phyloP scores from a whole-genome alignment of 1,140 invertebrate species.

The Himalopsyche phryganea region DNA sequence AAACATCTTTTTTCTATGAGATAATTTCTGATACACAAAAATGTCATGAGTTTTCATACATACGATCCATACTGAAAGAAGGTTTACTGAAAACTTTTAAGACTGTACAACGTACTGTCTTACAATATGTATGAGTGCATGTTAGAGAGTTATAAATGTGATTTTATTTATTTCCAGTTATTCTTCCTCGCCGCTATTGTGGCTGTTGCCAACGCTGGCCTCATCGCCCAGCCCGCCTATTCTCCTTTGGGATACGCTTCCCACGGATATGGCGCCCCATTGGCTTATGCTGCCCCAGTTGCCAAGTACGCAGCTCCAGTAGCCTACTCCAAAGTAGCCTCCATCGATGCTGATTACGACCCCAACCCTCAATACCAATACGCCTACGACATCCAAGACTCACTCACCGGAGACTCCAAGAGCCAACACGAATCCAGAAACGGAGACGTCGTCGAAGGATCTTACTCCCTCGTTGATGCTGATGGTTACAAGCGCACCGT shows the following conservation, averaged over 20 bases:
- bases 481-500: conserved; percentile 57
- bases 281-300: conserved; percentile 57
- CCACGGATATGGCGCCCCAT: conserved; percentile 55
- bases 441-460: conserved; percentile 57
- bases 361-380: conserved; percentile 55
- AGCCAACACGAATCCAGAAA: conserved; percentile 55
- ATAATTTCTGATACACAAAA: too few relatives aligned
- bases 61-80: too few relatives aligned
- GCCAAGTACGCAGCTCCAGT: conserved; percentile 27
- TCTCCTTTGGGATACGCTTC: conserved; percentile 29
- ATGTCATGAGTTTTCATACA: too few relatives aligned
- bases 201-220: conserved; percentile 42
- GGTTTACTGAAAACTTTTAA: too few relatives aligned
- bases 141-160: too few relatives aligned
- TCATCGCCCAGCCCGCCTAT: conserved; percentile 36
- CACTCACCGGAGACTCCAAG: conserved; percentile 59
- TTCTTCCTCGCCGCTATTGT: conserved; percentile 13
- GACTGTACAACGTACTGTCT: too few relatives aligned
- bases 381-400: conserved; percentile 57
- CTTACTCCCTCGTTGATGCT: conserved; percentile 54
- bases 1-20: too few relatives aligned
- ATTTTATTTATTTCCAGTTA: not conserved
- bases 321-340: conserved; percentile 22
- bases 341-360: conserved; percentile 43
- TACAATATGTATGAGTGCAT: too few relatives aligned